These are phyloP conservation scores for Hirundichthys speculiger DNA, from an alignment of 2,113 vertebrate species.

Conservation along the genomic window DNA sequence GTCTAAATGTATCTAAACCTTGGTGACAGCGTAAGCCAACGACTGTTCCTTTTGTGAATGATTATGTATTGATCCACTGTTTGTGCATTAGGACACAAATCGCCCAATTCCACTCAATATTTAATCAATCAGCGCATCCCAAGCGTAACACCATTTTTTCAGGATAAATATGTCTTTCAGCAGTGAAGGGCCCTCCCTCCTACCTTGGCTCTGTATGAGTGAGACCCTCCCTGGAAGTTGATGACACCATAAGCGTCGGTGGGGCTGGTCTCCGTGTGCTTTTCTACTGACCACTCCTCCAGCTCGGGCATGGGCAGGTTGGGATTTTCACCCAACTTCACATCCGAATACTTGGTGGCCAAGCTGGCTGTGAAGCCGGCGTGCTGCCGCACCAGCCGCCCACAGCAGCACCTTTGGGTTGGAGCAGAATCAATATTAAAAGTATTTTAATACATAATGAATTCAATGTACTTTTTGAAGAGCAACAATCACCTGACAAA, in stretches of 20 bases:
- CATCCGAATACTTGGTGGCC: slow-evolving; percentile 95
- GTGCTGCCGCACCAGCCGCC: slow-evolving; percentile 95
- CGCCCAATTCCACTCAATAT: background rate
- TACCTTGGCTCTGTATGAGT: slow-evolving; percentile 99
- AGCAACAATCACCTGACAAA: too few species aligned
- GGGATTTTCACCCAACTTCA: slow-evolving; percentile 91
- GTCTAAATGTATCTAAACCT: too few species aligned
- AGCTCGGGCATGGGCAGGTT: slow-evolving; percentile 81
- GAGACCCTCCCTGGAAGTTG: slow-evolving; percentile 99
- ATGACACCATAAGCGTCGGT: slow-evolving; percentile 97
- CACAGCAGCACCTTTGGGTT: slow-evolving; percentile 90
- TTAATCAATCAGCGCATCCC: too few species aligned
- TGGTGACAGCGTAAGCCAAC: too few species aligned
- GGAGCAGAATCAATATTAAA: background rate
- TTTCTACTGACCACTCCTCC: slow-evolving; percentile 97
- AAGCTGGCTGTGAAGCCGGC: slow-evolving; percentile 95
- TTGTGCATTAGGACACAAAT: too few species aligned
- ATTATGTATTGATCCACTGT: too few species aligned
- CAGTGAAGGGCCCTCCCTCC: slow-evolving; percentile 3
- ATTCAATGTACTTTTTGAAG: too few species aligned
- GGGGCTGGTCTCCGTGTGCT: slow-evolving; percentile 94
- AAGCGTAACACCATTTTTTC: too few species aligned
- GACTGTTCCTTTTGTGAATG: too few species aligned
- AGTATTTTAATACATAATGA: too few species aligned
- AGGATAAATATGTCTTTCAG: too few species aligned